A percentile compares a stretch with the other conserved stretches of the same genome.
Conservation (phyloP, 2,113 vertebrate species). For the Cervus canadensis region DNA sequence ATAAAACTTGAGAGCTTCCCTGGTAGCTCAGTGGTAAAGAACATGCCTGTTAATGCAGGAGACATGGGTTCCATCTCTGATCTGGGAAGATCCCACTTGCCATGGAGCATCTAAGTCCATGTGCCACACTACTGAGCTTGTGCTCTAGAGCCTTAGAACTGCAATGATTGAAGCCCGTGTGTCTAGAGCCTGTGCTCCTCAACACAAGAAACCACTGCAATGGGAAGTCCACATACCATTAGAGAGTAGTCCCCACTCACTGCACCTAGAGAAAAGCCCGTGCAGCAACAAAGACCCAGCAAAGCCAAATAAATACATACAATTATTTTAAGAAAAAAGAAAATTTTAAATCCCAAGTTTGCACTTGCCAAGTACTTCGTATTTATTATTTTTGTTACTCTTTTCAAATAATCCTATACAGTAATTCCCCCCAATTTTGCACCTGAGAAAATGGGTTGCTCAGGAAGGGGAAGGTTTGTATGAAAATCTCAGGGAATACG, state of each 20-base stretch:
- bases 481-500: background rate
- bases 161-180: background rate
- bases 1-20: background rate
- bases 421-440: background rate
- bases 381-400: background rate
- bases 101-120: background rate
- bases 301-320: background rate
- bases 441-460: background rate
- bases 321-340: background rate
- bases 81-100: background rate
- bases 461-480: background rate
- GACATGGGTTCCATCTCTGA: background rate
- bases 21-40: background rate
- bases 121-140: background rate
- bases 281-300: background rate
- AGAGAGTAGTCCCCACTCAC: background rate
- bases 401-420: background rate
- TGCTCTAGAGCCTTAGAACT: background rate
- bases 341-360: background rate
- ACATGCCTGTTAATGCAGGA: background rate
- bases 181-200: background rate
- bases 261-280: accelerated
- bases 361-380: background rate
- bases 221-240: background rate
- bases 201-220: background rate